These are phyloP conservation scores for Heliangelus exortis DNA, from an alignment of 2,797 vertebrate genomes.

Conservation along the genomic window DNA sequence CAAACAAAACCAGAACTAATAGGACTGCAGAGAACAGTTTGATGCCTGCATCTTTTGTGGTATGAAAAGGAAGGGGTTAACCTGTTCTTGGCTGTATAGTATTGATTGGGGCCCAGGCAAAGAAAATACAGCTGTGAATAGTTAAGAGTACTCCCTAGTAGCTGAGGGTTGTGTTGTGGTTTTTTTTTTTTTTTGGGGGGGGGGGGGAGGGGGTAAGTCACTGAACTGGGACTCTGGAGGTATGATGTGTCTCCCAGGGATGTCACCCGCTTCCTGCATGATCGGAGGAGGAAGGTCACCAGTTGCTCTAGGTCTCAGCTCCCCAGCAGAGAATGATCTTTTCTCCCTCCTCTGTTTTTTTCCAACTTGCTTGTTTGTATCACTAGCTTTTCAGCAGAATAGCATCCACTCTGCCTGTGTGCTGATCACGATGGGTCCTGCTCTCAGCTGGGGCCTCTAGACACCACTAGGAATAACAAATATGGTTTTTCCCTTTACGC, in stretches of 20 bases:
- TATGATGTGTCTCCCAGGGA: background rate
- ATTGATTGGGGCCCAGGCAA: background rate
- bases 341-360: background rate
- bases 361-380: slow-evolving; percentile 5
- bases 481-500: background rate
- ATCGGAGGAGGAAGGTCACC: background rate
- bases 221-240: background rate
- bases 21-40: background rate
- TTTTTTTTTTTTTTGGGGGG: no score
- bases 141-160: slow-evolving; percentile 16
- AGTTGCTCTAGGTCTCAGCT: background rate
- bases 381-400: background rate
- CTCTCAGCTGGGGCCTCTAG: background rate
- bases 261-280: background rate
- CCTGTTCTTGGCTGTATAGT: slow-evolving; percentile 13
- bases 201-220: background rate
- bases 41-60: background rate
- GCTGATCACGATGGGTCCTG: background rate
- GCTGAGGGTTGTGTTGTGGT: background rate
- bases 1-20: background rate
- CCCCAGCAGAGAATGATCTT: slow-evolving; percentile 17
- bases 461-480: background rate
- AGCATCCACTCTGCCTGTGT: background rate
- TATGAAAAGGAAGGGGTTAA: slow-evolving; percentile 47
- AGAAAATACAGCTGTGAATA: slow-evolving; percentile 51